Evolutionary conservation across 2,113 vertebrate species (phyloP), one percentile per base, ranked within the genome.

Genomic region (Callopanchax toddi): DNA sequence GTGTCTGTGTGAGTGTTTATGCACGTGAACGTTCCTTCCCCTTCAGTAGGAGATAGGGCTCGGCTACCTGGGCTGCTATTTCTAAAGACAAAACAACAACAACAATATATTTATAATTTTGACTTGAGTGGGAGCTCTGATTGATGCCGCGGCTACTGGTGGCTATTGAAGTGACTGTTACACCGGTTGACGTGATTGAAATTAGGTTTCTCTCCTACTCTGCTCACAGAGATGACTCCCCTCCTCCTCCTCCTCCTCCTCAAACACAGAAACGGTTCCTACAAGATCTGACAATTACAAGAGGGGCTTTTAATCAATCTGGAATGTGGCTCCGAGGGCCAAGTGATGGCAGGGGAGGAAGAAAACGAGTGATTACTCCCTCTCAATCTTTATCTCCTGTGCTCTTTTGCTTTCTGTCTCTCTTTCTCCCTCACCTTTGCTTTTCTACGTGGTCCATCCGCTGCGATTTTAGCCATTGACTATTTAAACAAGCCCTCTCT

Each of bases 231-330:
- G 44, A 72, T 56, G 62, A 36, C 67, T 40, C 56, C 44, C 32
- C 61, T 22, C 4, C 22, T 5, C 22, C 49, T 17, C 26, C 29
- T 32, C 10, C 29, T 52, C n/a, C 39, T 21, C 29, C 49, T 63
- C 46, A 67, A 58, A 83, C 60, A 69, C 80, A 71, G 60, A 73
- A 60, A 82, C 69, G 71, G 71, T 69, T 78, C 61, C 75, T 87
- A 83, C 78, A 80, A 85, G 84, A 87, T 83, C 75, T 86, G 84
- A 89, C 85, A 87, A 89, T 90, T 88, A 89, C 85, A 89, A 84
- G 84, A 85, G 76, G 81, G 74, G 84, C 87, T 89, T 91, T 89
- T 88, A 89, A 89, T 90, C 88, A 87, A 87, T 91, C 81, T 82
- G 81, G 77, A 86, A 84, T 77, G 77, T 65, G 69, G 85, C 84